A percentile compares a stretch with the other conserved stretches of the same genome.
These are phyloP conservation scores for Sacculina carcini DNA, from an alignment of 2,888 invertebrate genomes.

Conservation along the genomic window DNA sequence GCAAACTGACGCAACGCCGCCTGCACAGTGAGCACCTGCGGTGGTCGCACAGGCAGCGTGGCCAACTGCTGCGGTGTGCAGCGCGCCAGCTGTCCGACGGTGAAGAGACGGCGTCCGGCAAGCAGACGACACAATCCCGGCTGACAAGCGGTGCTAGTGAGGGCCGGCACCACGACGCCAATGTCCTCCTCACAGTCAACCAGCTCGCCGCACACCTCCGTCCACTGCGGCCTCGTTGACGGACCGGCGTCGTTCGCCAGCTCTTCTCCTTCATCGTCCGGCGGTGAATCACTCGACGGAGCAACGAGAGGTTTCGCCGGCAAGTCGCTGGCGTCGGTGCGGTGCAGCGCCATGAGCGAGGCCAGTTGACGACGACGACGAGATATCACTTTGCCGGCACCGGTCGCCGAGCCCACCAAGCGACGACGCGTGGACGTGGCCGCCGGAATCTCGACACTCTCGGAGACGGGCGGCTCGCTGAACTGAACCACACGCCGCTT, in stretches of 20 bases:
- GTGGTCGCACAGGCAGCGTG: slow-evolving; percentile 2
- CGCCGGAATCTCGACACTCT: slow-evolving; percentile 13
- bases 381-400: neutral
- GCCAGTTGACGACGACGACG: neutral
- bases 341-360: neutral
- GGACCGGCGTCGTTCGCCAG: no score
- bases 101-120: neutral
- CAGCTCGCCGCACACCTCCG: slow-evolving; percentile 1
- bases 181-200: neutral
- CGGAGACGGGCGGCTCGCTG: slow-evolving; percentile 14
- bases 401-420: neutral
- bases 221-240: no score
- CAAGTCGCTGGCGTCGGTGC: no score
- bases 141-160: neutral
- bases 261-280: no score
- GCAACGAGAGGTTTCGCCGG: no score
- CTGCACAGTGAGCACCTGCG: neutral
- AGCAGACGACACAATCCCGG: slow-evolving; percentile 1
- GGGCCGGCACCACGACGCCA: neutral
- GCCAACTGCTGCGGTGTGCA: neutral
- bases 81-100: slow-evolving; percentile 3
- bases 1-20: neutral
- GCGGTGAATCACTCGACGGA: no score
- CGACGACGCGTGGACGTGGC: neutral
- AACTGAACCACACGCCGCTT: slow-evolving; percentile 13